Evolutionary conservation across 2,113 vertebrate genomes (phyloP), one percentile per base, ranked within the genome.

Genomic region (Thalassoma bifasciatum): DNA sequence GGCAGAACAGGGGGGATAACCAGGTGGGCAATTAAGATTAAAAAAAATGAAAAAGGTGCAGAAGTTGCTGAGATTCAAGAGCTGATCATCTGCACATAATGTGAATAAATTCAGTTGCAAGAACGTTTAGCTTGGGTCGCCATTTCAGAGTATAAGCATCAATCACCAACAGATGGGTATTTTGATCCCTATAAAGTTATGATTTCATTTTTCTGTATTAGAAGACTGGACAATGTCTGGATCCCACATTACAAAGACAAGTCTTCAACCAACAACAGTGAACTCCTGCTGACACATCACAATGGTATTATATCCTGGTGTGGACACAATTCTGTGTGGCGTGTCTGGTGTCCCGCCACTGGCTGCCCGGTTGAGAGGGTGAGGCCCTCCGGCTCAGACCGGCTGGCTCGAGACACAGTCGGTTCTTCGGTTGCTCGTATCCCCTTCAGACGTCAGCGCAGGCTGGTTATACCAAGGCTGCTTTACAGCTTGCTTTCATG

Each of bases 401-500:
- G 77, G 72, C 86, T 85, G 89, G 88, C 82, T 81, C 47, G 26
- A 64, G 67, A 64, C 77, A 82, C 36, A 26, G 75, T 83, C 37
- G 70, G 75, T 68, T 66, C 54, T 62, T 85, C 76, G 21, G 85
- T 79, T 56, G 63, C 67, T 85, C 49, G 56, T 50, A 26, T 89
- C 81, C 84, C 73, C 64, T 81, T 83, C 88, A 92, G 93, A 94
- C 93, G 92, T 94, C 93, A 94, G 91, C 69, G 81, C 84, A 82
- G 91, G 86, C 83, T 77, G 74, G 76, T 89, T 86, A 91, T 86
- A 91, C 92, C 90, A 38, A 89, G 83, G 81, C 76, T 88, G 86
- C 87, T 92, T 93, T 93, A 93, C 90, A 79, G 83, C 63, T 81
- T 58, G 84, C 93, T 94, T 94, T 94, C 93, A 94, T 92, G 92